Conservation (phyloP, 1,140 invertebrate genomes). For the Thaumatotibia leucotreta region DNA sequence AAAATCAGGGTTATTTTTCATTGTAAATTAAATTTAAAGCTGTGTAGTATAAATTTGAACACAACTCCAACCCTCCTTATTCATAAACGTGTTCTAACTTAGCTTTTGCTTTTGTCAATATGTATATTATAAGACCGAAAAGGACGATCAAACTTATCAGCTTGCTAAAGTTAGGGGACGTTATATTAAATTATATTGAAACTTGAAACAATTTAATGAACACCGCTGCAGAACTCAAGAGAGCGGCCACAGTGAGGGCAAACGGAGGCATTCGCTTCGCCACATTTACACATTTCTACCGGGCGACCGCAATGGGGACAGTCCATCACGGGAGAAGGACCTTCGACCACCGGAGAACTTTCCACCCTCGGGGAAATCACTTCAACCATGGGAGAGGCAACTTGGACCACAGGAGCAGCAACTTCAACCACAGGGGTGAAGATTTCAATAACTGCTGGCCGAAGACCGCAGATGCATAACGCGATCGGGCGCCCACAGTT, state of each 20-base stretch:
- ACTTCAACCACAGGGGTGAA: background rate
- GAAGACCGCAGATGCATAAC: background rate
- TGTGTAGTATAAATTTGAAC: no score
- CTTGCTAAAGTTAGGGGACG: no score
- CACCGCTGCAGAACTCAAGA: background rate
- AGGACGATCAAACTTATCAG: no score
- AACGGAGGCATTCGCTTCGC: background rate
- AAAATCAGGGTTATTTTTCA: no score
- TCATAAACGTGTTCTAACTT: no score
- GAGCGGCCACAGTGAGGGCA: background rate
- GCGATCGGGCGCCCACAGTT: background rate
- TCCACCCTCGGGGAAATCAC: background rate
- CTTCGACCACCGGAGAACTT: background rate
- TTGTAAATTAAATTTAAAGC: no score
- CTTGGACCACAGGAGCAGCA: background rate
- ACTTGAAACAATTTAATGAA: background rate
- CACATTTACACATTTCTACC: background rate
- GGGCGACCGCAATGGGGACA: background rate
- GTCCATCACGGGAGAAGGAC: background rate
- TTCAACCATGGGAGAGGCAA: background rate
- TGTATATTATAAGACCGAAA: no score
- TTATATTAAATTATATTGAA: no score
- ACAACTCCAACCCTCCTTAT: no score
- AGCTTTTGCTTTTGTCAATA: no score
- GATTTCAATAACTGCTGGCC: background rate